Evolutionary conservation across 2,888 invertebrate species (phyloP), one percentile per base, ranked within the genome.

Genomic region (Cryptocephalus moraei): DNA sequence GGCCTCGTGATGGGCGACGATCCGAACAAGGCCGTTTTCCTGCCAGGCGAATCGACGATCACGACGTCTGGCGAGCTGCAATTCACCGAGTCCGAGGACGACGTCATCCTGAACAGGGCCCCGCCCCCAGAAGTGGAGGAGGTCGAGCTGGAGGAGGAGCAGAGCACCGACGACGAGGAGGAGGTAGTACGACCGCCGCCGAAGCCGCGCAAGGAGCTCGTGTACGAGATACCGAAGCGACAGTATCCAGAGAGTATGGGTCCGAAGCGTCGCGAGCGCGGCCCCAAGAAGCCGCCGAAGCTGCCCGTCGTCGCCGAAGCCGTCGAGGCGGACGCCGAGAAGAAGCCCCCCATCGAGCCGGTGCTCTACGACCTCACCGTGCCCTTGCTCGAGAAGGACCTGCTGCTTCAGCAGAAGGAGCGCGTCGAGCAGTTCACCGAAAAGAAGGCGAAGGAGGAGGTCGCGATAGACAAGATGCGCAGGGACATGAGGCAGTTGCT

Each of bases 1-100:
- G 87, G 86, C 43, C 83, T 86, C 71, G 82, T 87, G 31, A 86
- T 87, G 70, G 70, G 69, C 62, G 77, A 79, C 59, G 76, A 80
- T 48, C 72, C 70, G 48, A 74, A 72, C 31, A 70, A 70, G 57
- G 65, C 64, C 32, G 67, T 70, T 61, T 70, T 70, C 60, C 57
- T 70, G 61, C 68, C 70, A 57, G 69, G 68, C 31, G 68, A 70
- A 49, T 67, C 68, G 33, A 62, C 66, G 8, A 69, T 70, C 50
- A 69, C 68, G 33, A 63, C 67, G 54, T 59, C 62, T 12, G 69
- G 69, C 45, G 68, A 68, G 57, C 55, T 70, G 45, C 67, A 69
- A 54, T 69, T 70, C 57, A 61, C 64, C 47, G 67, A 65, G 58
- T 67, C 62, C 39, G 67, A 68, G 56, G 67, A 67, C 56, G 68